Evolutionary conservation across 2,888 invertebrate species (phyloP), one percentile per base, ranked within the genome.

Genomic region (Xylophagus ater): DNA sequence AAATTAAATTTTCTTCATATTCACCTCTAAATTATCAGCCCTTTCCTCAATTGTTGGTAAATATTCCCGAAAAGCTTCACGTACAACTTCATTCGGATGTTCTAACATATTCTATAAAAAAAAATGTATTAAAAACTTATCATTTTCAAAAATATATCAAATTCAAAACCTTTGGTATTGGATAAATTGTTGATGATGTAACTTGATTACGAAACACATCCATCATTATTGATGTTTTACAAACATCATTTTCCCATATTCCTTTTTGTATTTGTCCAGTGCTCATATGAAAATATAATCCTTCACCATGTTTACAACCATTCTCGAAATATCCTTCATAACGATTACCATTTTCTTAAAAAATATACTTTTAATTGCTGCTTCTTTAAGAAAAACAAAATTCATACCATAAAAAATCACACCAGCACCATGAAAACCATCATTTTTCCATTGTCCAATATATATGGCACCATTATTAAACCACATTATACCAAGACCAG

Each of bases 221-320:
- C 34, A 58, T 52, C 12, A 63, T 44, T 18, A 56, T 44, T 2
- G 63, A 61, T 1, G 51, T 42, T 40, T 54, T 57, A 14, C 55
- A 60, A 14, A 54, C 43, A 42, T 53, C 57, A 23, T 55, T 50
- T 26, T 52, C 51, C 63, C 63, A 63, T 42, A 60, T 53, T 4
- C 63, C 63, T 34, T 62, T 63, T 43, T 63, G 63, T 13, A 60
- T 47, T 35, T 65, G 62, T 2, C 62, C 63, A 2, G 59, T 62
- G 19, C 54, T 49, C 47, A 50, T 52, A 36, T 63, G 64, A 40
- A 58, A 58, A 36, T 54, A 65, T 17, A 56, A 45, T 10, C 63
- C 63, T 41, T 64, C 62, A 2, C 65, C 63, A 41, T 59, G 58
- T 44, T 65, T 65, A 28, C 49, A 49, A 3, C 59, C 62, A 3